Evolutionary conservation across 1,140 invertebrate genomes (phyloP), one percentile per base, ranked within the genome.

Genomic region (Phthorimaea operculella): DNA sequence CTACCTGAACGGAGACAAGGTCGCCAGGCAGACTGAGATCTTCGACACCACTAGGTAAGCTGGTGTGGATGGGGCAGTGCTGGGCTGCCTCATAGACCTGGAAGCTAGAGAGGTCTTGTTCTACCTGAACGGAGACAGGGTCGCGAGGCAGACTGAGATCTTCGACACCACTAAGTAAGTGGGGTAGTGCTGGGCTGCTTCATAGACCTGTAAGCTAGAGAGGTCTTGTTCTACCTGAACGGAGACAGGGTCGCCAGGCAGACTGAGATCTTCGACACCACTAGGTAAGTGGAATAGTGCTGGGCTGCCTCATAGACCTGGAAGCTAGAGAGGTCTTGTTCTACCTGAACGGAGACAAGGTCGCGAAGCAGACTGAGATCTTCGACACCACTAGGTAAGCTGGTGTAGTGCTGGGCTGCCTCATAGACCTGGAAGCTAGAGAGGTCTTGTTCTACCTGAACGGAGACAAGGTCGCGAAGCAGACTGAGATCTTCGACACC

Each of bases 391-490:
- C 91, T 21, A 92, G 87, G 94, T 96, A 87, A 79, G 81, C 93
- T 52, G 95, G 96, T 45, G 95, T 97, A 74, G 87, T 94, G 33
- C 81, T 98, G 33, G 96, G 96, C 21, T 94, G 93, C 68, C 88
- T 96, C 42, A 87, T 98, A 49, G 92, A 97, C 81, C 76, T 92
- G 49, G 89, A 92, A 33, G 89, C 87, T 21, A 85, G 88, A 60
- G 89, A 92, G 79, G 89, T 95, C 47, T 87, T 93, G 50, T 97
- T 98, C 85, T 95, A 90, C 45, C 85, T 97, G 14, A 96, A 97
- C 85, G 95, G 95, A 36, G 70, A 88, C 33, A 71, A 88, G n/a
- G 80, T 96, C 21, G 88, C 89, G 56, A 88, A 90, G 9, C 90
- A 90, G 71, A 88, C 84, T 34, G 89, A 94, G 65, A 88, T 96